Evolutionary conservation across 2,797 vertebrate genomes (phyloP), one percentile per base, ranked within the genome.

Genomic region (Acipenser oxyrinchus): DNA sequence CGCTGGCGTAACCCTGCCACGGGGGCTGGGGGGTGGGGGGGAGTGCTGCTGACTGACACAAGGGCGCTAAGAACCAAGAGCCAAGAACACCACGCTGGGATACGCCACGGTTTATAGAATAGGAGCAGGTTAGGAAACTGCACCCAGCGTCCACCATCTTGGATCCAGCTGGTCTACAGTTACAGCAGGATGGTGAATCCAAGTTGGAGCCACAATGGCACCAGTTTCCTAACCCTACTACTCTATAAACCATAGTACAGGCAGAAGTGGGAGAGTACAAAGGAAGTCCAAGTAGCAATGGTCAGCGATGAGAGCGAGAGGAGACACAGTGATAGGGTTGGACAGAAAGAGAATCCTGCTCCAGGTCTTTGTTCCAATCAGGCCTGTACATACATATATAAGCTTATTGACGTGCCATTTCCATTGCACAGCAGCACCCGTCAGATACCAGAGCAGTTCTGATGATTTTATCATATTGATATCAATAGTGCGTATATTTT

Each of bases 401-500:
- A 11, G 12, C 55, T 58, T 10, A 11, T 58, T 58, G 55, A 11
- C 72, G 77, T 74, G 72, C 72, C 68, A 70, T 10, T 78, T 74
- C 76, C 78, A 75, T 74, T 79, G 87, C 84, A 87, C 83, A 87
- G 88, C 85, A 82, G 78, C 81, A 71, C 81, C 72, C 77, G 75
- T 79, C 70, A 66, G 66, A 72, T 71, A 75, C 72, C 78, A 76
- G 78, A 79, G 83, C 76, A 76, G 78, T 66, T 74, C 83, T 83
- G 80, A 88, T 83, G 82, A 78, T 81, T 88, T 88, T 89, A 91
- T 89, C 89, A 88, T 87, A 89, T 88, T 88, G 85, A 88, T 88
- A 88, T 83, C 23, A 37, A 37, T 37, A 37, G 23, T 37, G 23
- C 23, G 23, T 37, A 37, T 3, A 37, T 37, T 1, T 37, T 37